Evolutionary conservation across 2,113 vertebrate species (phyloP), one percentile per base, ranked within the genome.

Genomic region (Epinephelus lanceolatus): DNA sequence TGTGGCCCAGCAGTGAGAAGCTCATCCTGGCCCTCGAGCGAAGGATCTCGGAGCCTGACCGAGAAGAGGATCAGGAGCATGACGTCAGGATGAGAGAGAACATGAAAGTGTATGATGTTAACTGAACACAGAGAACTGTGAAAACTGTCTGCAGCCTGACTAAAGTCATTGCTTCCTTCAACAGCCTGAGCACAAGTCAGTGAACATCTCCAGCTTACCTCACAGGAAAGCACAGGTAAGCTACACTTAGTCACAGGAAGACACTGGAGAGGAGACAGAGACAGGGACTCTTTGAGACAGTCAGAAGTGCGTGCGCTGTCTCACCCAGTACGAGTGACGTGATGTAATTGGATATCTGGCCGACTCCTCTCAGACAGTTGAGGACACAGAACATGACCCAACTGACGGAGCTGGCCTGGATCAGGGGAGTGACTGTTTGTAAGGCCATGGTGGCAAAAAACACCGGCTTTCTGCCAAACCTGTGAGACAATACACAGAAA

Each of bases 351-450:
- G 30, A 85, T 37, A 76, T 84, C 65, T 89, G 90, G 27, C 89
- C 89, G 7, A 91, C 7, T 86, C 90, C 92, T 81, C 84, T 88
- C 25, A 93, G 7, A 62, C 45, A 89, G 85, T 77, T 90, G 33
- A 91, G 56, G 47, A 90, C 2, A 42, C 81, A 74, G 71, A 92
- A 93, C 91, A 92, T 94, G 66, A 81, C n/a, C 91, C 90, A 94
- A 47, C 18, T 93, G 59, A 81, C 33, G 0, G 92, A 91, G 37
- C 59, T 17, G 40, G 89, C 83, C 73, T 93, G 87, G 65, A 91
- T 59, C 68, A 93, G 76, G 12, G 87, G 17, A 23, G 73, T 79
- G 57, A 91, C 47, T 10, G 76, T 77, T 52, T 88, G 90, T 37
- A 91, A 19, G 19, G 67, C 51, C 81, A 91, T 56, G 57, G 86